Evolutionary conservation across 2,888 invertebrate genomes (phyloP).

Genomic region (Globia sparganii): DNA sequence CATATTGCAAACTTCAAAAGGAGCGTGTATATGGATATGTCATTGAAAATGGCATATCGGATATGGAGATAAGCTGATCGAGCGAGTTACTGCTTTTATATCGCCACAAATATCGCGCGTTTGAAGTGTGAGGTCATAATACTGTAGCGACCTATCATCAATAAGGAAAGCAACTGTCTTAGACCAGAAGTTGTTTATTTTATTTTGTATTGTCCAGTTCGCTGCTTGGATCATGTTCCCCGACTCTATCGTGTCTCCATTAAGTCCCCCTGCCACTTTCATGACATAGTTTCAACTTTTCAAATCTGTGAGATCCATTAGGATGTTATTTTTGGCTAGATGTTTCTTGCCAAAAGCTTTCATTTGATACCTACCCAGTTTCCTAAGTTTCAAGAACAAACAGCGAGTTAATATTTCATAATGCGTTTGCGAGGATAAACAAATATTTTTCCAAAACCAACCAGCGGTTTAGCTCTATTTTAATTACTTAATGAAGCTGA

Average conservation of each 20-base stretch:
- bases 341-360: slow-evolving; percentile 36
- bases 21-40: slow-evolving; percentile 49
- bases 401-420: slow-evolving; percentile 14
- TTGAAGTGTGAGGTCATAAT: slow-evolving; percentile 11
- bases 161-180: not conserved
- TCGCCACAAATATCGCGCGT: slow-evolving; percentile 15
- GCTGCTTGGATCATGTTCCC: not conserved
- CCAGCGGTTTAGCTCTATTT: not conserved
- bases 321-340: slow-evolving; percentile 41
- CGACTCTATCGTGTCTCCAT: not conserved
- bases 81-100: slow-evolving; percentile 33
- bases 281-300: slow-evolving; percentile 19
- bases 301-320: slow-evolving; percentile 3
- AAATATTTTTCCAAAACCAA: too few relatives aligned
- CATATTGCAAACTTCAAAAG: slow-evolving; percentile 70
- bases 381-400: not conserved
- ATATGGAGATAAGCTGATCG: slow-evolving; percentile 48
- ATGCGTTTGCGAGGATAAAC: slow-evolving; percentile 5
- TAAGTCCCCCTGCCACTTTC: not conserved
- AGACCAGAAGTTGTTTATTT: not conserved
- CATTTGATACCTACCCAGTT: slow-evolving; percentile 26
- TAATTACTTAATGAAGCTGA: too few relatives aligned
- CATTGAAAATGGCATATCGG: slow-evolving; percentile 49
- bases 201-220: not conserved
- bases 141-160: not conserved